Percentiles rank a stretch among this genome's conserved stretches.
These are phyloP conservation scores for Mamestra brassicae DNA, from an alignment of 2,888 invertebrate genomes.

Conservation along the genomic window DNA sequence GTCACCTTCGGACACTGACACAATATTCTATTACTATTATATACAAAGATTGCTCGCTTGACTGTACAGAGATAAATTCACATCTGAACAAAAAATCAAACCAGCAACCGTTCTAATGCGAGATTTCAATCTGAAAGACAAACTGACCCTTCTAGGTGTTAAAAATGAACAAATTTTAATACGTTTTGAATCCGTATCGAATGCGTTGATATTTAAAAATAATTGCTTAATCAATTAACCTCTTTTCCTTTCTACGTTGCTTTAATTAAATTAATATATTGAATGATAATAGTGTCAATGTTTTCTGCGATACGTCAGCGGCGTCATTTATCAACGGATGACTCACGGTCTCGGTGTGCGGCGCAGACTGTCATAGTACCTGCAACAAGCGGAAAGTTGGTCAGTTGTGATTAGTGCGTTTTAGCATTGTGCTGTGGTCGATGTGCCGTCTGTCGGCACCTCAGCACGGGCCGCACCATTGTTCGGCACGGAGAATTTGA, in stretches of 20 bases:
- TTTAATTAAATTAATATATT: constrained; percentile 60
- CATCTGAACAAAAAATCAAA: constrained; percentile 26
- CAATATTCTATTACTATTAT: constrained; percentile 39
- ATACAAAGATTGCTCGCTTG: constrained; percentile 43
- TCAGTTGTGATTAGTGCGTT: constrained; percentile 71
- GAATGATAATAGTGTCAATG: constrained; percentile 67
- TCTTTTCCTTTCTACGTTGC: constrained; percentile 47
- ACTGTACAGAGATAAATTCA: constrained; percentile 16
- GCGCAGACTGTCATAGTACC: constrained; percentile 87
- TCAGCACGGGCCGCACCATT: constrained; percentile 53
- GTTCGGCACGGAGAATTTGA: constrained; percentile 52
- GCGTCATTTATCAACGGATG: constrained; percentile 80
- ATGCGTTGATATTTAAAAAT: constrained; percentile 41
- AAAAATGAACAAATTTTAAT: constrained; percentile 14
- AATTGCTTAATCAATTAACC: constrained; percentile 56
- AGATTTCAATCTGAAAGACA: constrained; percentile 25
- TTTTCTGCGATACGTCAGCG: constrained; percentile 75
- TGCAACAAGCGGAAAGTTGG: constrained; percentile 83
- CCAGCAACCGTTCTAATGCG: constrained; percentile 32
- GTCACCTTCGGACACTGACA: constrained; percentile 49
- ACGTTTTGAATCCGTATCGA: constrained; percentile 27
- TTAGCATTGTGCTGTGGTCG: constrained; percentile 61
- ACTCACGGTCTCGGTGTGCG: constrained; percentile 85
- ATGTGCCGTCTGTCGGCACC: constrained; percentile 46
- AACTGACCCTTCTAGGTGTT: constrained; percentile 40